phyloP scores from a whole-genome alignment of 2,888 invertebrate species.

The Aproaerema taeniolella region DNA sequence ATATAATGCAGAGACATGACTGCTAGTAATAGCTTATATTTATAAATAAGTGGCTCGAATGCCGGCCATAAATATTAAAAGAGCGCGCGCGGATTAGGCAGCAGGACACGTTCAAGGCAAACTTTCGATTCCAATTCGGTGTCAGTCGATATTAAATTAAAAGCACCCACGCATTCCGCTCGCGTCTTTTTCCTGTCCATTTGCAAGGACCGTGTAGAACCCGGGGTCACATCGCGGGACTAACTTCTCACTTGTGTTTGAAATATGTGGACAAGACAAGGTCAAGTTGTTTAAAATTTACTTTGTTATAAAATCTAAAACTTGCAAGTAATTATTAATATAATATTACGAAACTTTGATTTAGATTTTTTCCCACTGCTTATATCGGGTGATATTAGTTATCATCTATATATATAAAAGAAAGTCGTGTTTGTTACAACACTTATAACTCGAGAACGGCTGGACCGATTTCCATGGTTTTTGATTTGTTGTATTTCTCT shows the following conservation, averaged over 20 bases:
- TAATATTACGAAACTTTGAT: too few species aligned
- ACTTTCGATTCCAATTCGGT: conserved; percentile 75
- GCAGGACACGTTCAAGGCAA: conserved; percentile 63
- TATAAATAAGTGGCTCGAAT: conserved; percentile 32
- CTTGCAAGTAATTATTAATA: too few species aligned
- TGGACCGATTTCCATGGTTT: too few species aligned
- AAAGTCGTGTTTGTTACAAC: too few species aligned
- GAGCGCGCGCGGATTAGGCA: conserved; percentile 54
- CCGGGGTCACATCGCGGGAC: conserved; percentile 66
- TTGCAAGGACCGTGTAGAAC: conserved; percentile 73
- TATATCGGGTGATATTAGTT: too few species aligned
- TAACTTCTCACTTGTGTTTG: conserved; percentile 39
- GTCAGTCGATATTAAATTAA: conserved; percentile 77
- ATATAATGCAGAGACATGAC: neutral
- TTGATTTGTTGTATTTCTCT: too few species aligned
- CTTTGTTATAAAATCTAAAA: too few species aligned
- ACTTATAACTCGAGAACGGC: too few species aligned
- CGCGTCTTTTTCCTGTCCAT: conserved; percentile 78
- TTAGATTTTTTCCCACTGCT: too few species aligned
- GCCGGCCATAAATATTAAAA: conserved; percentile 53
- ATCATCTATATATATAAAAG: too few species aligned
- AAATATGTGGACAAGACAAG: conserved; percentile 41
- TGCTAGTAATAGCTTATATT: conserved; percentile 7
- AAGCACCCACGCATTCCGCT: conserved; percentile 73
- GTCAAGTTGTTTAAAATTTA: too few species aligned